These are phyloP conservation scores for Nephrotoma guestfalica DNA, from an alignment of 2,888 invertebrate species.

Conservation along the genomic window DNA sequence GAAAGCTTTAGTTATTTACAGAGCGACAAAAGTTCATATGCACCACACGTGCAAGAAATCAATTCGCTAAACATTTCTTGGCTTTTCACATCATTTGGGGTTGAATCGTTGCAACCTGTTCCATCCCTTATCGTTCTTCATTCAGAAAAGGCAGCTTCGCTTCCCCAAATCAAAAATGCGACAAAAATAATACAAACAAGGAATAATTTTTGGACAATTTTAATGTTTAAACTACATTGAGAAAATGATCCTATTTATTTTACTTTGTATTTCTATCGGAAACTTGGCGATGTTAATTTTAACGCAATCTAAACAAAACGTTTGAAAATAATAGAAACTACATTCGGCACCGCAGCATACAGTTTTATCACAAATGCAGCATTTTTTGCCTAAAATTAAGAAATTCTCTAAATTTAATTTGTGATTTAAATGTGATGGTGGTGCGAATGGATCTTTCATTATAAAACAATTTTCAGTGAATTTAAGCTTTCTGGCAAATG, in stretches of 20 bases:
- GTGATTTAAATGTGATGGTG: conserved; percentile 32
- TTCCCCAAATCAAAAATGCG: too few species aligned
- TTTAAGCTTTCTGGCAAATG: conserved; percentile 50
- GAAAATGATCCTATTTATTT: conserved; percentile 32
- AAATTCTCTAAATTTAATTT: conserved; percentile 56
- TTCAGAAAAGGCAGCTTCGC: too few species aligned
- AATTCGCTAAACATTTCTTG: too few species aligned
- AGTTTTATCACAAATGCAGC: conserved; percentile 47
- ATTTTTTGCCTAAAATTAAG: conserved; percentile 56
- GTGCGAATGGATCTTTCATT: conserved; percentile 73
- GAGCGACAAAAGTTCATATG: too few species aligned
- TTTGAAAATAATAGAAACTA: conserved; percentile 62
- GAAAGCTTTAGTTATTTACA: too few species aligned
- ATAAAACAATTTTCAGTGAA: conserved; percentile 62
- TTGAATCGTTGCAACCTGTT: too few species aligned
- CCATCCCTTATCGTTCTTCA: too few species aligned
- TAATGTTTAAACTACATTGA: neutral
- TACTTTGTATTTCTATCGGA: conserved; percentile 52
- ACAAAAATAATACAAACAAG: too few species aligned
- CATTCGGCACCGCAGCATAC: conserved; percentile 63
- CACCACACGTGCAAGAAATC: too few species aligned
- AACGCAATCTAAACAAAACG: conserved; percentile 61
- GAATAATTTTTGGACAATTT: too few species aligned
- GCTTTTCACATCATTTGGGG: too few species aligned
- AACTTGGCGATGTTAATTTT: conserved; percentile 40